These are phyloP conservation scores for Sthenelais limicola DNA, from an alignment of 2,888 invertebrate genomes.

Conservation along the genomic window DNA sequence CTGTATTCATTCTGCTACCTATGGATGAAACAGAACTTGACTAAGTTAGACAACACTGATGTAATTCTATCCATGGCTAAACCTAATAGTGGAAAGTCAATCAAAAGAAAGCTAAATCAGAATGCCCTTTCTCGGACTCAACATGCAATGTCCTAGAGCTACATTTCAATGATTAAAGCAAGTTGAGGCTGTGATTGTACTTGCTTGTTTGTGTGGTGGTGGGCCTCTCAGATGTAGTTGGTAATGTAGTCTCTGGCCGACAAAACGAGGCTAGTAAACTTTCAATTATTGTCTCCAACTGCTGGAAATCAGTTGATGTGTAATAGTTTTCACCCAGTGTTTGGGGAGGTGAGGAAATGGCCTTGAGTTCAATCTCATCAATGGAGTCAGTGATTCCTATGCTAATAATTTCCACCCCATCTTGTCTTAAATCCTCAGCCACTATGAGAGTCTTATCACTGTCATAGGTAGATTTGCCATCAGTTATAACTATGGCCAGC, in stretches of 20 bases:
- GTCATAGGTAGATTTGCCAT: conserved; percentile 38
- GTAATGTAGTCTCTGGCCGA: too few relatives aligned
- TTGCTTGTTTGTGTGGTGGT: conserved; percentile 2
- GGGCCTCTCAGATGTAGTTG: not conserved
- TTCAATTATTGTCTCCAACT: not conserved
- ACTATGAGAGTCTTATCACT: conserved; percentile 4
- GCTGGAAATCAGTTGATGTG: conserved; percentile 16
- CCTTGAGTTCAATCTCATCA: conserved; percentile 18
- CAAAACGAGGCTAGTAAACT: not conserved
- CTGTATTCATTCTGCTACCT: too few relatives aligned
- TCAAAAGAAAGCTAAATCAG: too few relatives aligned
- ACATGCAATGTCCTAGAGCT: too few relatives aligned
- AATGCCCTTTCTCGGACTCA: too few relatives aligned
- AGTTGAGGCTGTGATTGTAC: too few relatives aligned
- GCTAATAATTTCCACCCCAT: conserved; percentile 1
- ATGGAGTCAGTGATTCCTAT: conserved; percentile 5
- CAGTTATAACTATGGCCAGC: conserved; percentile 36
- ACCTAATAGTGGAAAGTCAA: too few relatives aligned
- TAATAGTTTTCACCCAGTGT: not conserved
- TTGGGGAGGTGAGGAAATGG: conserved; percentile 3
- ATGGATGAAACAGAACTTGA: too few relatives aligned
- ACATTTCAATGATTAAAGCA: too few relatives aligned
- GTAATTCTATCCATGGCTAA: too few relatives aligned
- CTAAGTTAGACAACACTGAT: too few relatives aligned
- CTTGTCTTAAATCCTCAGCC: not conserved